A percentile compares a stretch with the other conserved stretches of the same genome.
phyloP scores from a whole-genome alignment of 2,113 vertebrate genomes.

The Apteryx mantelli region DNA sequence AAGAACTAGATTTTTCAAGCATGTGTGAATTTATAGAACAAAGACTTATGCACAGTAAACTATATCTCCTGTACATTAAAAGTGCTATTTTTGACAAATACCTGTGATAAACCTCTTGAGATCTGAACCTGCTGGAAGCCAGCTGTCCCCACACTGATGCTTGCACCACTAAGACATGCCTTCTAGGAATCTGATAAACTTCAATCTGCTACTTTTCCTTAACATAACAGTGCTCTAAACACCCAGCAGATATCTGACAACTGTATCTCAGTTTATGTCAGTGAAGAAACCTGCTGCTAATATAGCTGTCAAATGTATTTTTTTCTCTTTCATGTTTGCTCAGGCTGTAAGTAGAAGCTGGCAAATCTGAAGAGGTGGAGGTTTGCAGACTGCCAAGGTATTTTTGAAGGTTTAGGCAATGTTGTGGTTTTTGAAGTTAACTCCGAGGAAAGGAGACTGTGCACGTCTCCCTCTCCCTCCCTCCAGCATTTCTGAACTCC shows the following conservation, averaged over 20 bases:
- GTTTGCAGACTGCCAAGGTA: constrained; percentile 3
- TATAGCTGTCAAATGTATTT: constrained; percentile 35
- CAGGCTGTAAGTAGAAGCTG: constrained; percentile 45
- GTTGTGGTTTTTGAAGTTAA: constrained; percentile 2
- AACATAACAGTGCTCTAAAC: background rate
- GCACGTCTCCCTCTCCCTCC: background rate
- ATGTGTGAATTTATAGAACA: background rate
- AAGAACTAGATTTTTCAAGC: background rate
- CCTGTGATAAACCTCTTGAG: background rate
- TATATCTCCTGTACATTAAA: background rate
- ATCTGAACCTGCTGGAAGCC: background rate
- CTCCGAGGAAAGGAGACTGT: background rate
- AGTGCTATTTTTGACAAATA: background rate
- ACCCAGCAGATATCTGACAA: constrained; percentile 12
- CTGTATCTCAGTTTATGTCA: background rate
- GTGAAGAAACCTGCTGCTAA: constrained; percentile 23
- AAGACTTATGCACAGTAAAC: background rate
- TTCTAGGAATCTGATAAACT: background rate
- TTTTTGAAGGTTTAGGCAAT: background rate
- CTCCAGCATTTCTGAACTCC: background rate
- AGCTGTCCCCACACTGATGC: background rate
- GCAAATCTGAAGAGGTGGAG: constrained; percentile 22
- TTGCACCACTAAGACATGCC: background rate
- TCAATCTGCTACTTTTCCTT: constrained; percentile 11
- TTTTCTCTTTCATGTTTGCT: constrained; percentile 32